Evolutionary conservation across 1,140 invertebrate species (phyloP).

Genomic region (Macrocentrus cingulum): DNA sequence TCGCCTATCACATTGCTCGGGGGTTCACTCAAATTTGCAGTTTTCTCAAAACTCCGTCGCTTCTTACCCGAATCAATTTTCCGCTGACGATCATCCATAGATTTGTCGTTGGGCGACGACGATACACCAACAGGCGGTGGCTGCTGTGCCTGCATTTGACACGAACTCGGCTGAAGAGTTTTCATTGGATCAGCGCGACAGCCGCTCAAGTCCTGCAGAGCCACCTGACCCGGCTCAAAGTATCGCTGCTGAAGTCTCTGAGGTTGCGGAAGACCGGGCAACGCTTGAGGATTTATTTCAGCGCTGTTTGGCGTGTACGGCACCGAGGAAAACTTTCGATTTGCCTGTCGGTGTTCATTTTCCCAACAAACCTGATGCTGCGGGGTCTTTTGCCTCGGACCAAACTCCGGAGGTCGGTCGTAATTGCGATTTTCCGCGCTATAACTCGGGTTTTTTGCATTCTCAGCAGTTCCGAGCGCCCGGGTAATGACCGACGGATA

Average conservation of each 20-base stretch:
- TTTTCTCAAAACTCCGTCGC: slow-evolving; percentile 46
- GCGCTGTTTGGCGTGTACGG: slow-evolving; percentile 33
- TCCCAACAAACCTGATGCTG: slow-evolving; percentile 46
- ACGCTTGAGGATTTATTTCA: slow-evolving; percentile 48
- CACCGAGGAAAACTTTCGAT: slow-evolving; percentile 41
- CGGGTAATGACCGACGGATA: slow-evolving; percentile 74
- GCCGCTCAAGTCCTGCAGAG: slow-evolving; percentile 69
- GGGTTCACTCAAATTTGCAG: too few relatives aligned
- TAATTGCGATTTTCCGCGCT: slow-evolving; percentile 61
- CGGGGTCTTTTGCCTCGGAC: slow-evolving; percentile 42
- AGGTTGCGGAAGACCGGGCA: slow-evolving; percentile 53
- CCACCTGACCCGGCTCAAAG: slow-evolving; percentile 63
- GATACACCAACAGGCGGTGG: too few relatives aligned
- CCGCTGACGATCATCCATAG: slow-evolving; percentile 41
- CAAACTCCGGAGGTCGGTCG: slow-evolving; percentile 59
- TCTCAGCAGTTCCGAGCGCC: slow-evolving; percentile 63
- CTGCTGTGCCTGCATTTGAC: slow-evolving; percentile 59
- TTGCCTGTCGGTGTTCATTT: slow-evolving; percentile 40
- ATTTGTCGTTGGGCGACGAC: slow-evolving; percentile 33
- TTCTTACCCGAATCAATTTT: slow-evolving; percentile 44
- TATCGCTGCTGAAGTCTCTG: slow-evolving; percentile 58
- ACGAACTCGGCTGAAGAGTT: slow-evolving; percentile 63
- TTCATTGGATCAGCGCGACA: slow-evolving; percentile 74
- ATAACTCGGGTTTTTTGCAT: slow-evolving; percentile 60
- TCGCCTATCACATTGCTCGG: slow-evolving; percentile 62